Evolutionary conservation across 2,797 vertebrate genomes (phyloP).

Genomic region (Spea hammondii): DNA sequence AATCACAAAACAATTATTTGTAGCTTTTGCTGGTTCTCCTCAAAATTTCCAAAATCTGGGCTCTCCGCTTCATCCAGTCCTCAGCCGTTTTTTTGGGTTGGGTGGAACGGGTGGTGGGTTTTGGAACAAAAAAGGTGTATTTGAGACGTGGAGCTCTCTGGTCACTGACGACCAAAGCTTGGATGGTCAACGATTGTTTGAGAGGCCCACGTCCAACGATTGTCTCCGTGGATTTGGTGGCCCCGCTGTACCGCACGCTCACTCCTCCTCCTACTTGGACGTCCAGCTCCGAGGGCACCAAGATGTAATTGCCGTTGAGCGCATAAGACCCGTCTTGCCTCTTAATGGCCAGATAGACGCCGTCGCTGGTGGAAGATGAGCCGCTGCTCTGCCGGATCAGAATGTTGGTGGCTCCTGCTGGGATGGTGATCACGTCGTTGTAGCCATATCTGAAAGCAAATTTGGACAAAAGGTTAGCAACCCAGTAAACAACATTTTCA

Average conservation of each 20-base stretch:
- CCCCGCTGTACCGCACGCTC: constrained; percentile 64
- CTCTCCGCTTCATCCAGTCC: constrained; percentile 64
- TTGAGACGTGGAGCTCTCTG: constrained; percentile 52
- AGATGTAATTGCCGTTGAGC: constrained; percentile 64
- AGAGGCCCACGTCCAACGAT: constrained; percentile 62
- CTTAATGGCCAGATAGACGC: constrained; percentile 65
- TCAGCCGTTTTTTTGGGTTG: constrained; percentile 7
- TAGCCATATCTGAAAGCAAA: constrained; percentile 63
- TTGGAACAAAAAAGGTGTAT: constrained; percentile 67
- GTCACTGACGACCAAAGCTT: constrained; percentile 63
- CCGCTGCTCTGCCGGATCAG: constrained; percentile 61
- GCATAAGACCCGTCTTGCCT: constrained; percentile 51
- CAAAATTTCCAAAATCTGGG: constrained; percentile 64
- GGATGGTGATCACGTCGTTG: constrained; percentile 67
- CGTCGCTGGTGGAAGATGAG: not conserved
- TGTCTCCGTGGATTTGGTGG: constrained; percentile 56
- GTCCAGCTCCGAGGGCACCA: constrained; percentile 59
- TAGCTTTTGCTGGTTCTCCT: constrained; percentile 39
- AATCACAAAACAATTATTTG: constrained; percentile 35
- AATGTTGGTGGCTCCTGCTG: constrained; percentile 64
- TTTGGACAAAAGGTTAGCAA: not conserved
- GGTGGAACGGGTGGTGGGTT: constrained; percentile 11
- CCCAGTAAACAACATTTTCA: not conserved
- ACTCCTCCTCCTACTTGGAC: constrained; percentile 53
- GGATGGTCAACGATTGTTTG: constrained; percentile 60